Evolutionary conservation across 2,113 vertebrate genomes (phyloP).

Genomic region (Nothobranchius kuhntae): DNA sequence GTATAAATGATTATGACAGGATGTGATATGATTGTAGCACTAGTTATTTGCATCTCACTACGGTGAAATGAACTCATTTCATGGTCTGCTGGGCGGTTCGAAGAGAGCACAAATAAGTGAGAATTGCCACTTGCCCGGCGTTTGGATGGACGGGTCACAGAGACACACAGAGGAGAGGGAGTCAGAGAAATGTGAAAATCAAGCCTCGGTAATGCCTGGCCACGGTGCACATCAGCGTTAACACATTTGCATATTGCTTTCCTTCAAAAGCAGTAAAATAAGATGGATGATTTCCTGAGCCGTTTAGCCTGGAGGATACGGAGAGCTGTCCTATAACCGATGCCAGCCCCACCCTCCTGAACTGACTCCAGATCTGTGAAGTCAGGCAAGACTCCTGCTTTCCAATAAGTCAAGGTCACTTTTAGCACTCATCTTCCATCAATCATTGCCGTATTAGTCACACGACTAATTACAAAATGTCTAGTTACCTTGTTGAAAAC

Average conservation of each 20-base stretch:
- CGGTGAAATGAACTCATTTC: conserved; percentile 77
- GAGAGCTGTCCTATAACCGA: conserved; percentile 9
- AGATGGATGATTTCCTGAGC: conserved; percentile 21
- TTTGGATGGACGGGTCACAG: conserved; percentile 39
- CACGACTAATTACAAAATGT: conserved; percentile 20
- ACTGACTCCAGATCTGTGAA: conserved; percentile 10
- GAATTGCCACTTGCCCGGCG: conserved; percentile 65
- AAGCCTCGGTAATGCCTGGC: conserved; percentile 20
- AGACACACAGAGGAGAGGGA: conserved; percentile 25
- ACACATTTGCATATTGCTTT: conserved; percentile 41
- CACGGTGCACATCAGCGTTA: conserved; percentile 14
- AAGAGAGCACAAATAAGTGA: conserved; percentile 59
- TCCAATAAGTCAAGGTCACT: conserved; percentile 31
- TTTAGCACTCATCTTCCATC: conserved; percentile 36
- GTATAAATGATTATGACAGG: conserved; percentile 65
- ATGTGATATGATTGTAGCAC: conserved; percentile 62
- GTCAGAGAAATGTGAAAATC: conserved; percentile 53
- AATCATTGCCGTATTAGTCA: conserved; percentile 28
- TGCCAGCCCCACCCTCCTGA: conserved; percentile 27
- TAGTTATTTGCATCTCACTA: conserved; percentile 67
- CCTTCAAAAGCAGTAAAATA: conserved; percentile 15
- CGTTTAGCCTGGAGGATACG: conserved; percentile 10
- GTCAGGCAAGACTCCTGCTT: conserved; percentile 1
- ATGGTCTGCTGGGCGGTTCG: conserved; percentile 66
- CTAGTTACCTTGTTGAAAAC: no score